Evolutionary conservation across 2,888 invertebrate species (phyloP).

Genomic region (Graphium colonna): DNA sequence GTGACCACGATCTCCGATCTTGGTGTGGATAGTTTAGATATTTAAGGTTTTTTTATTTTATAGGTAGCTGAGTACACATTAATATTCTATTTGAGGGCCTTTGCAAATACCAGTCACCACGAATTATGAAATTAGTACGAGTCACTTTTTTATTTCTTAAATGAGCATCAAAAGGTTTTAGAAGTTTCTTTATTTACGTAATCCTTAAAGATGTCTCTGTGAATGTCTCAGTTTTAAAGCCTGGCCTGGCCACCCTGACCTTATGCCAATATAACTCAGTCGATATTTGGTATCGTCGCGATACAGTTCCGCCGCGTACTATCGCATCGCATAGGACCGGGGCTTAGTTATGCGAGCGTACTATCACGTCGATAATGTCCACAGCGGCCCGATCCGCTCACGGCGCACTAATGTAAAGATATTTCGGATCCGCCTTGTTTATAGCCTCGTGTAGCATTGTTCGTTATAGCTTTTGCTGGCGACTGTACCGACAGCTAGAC

Average conservation of each 20-base stretch:
- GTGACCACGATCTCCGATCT: constrained; percentile 10
- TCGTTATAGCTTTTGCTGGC: constrained; percentile 7
- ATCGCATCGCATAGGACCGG: constrained; percentile 56
- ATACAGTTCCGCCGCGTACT: constrained; percentile 64
- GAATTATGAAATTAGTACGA: too few relatives aligned
- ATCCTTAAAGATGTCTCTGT: too few relatives aligned
- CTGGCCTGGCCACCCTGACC: constrained; percentile 35
- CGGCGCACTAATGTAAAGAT: constrained; percentile 36
- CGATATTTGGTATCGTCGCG: constrained; percentile 64
- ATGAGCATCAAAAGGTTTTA: too few relatives aligned
- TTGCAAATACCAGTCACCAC: too few relatives aligned
- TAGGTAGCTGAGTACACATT: too few relatives aligned
- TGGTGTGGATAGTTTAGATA: not conserved
- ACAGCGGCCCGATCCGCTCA: constrained; percentile 40
- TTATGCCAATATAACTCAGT: constrained; percentile 48
- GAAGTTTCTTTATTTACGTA: too few relatives aligned
- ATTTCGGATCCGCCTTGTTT: constrained; percentile 41
- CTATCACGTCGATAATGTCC: constrained; percentile 66
- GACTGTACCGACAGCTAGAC: not conserved
- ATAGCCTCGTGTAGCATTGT: constrained; percentile 27
- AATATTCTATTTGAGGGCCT: too few relatives aligned
- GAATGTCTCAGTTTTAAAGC: constrained; percentile 24
- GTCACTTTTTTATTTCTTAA: too few relatives aligned
- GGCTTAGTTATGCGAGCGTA: constrained; percentile 55
- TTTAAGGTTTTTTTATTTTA: not conserved